Conservation (phyloP, 2,113 vertebrate species). For the Rhegmatorhina hoffmannsi region DNA sequence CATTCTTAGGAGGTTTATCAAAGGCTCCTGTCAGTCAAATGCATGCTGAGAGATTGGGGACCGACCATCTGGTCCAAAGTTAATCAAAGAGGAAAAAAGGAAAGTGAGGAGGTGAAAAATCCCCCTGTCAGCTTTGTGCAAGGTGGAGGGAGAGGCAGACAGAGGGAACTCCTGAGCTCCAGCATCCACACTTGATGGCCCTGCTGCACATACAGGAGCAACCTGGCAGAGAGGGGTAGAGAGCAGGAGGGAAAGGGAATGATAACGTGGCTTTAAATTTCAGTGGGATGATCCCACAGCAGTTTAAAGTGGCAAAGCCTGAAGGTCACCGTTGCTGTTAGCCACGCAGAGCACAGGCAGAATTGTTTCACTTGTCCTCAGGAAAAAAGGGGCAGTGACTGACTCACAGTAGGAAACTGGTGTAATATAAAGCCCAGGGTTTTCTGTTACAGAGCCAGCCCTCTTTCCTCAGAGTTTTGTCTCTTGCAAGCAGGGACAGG, state of each 20-base stretch:
- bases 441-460: constrained; percentile 60
- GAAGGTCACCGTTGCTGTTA: constrained; percentile 75
- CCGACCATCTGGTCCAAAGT: constrained; percentile 93
- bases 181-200: not conserved
- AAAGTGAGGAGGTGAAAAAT: constrained; percentile 79
- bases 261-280: not conserved
- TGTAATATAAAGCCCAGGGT: constrained; percentile 51
- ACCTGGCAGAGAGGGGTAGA: not conserved
- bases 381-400: constrained; percentile 32
- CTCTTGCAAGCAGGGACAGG: constrained; percentile 53
- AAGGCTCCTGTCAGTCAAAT: constrained; percentile 94
- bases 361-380: constrained; percentile 47
- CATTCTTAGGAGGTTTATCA: constrained; percentile 88
- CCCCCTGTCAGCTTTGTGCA: constrained; percentile 69
- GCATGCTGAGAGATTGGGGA: constrained; percentile 92
- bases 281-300: constrained; percentile 50
- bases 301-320: constrained; percentile 59
- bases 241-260: not conserved
- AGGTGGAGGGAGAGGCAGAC: constrained; percentile 62
- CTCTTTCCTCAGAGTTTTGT: constrained; percentile 51
- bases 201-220: not conserved
- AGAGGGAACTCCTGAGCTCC: not conserved
- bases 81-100: constrained; percentile 85
- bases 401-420: constrained; percentile 38
- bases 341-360: constrained; percentile 43